Base-by-base conservation (phyloP, 2,797 vertebrate genomes). In the Pteronotus mesoamericanus region DNA sequence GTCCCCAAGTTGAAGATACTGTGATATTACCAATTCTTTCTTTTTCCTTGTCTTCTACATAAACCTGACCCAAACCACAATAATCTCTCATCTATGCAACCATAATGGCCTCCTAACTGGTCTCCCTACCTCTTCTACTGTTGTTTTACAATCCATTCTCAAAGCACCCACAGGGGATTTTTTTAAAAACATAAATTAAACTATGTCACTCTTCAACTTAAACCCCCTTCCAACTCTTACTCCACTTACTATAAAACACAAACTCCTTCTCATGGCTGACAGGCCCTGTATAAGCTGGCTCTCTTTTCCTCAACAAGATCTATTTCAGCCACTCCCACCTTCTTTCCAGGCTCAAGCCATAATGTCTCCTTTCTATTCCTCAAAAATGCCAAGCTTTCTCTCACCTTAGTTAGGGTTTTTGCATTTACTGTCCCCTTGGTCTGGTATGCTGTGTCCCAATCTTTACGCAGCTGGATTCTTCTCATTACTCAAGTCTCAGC, bases 141-240 rank as follows among this genome's bases (percentile, higher is more conserved):
- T 39, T 86, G 29, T 48, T 89, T 82, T 91, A 86, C 53, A 46
- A 83, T 78, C 14, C 21, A 44, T 51, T 94, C 51, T 84, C 74
- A 91, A 93, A 91, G 77, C 5, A 77, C 29, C 42, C 87, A 86
- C 37, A 79, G 51, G 46, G 10, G 77, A 29, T 21, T 32, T 37
- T 75, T 71, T 79, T 69, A 22, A n/a, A 85, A 95, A 85, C 32
- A 92, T 94, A 84, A 96, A 75, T 66, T 48, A 78, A 91, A 69
- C 53, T 44, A 86, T 46, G 29, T 48, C 44, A 72, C 26, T 82
- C n/a, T 34, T 51, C 71, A 71, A 29, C 71, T 86, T 95, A 85
- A 79, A 42, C 14, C 42, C 57, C 71, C 61, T 64, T 64, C 2
- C 29, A 32, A 37, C 34, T 39, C 46, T 80, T 83, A 89, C 12